Percentiles rank a stretch among this genome's conserved stretches.
Evolutionary conservation across 2,888 invertebrate species (phyloP).

Genomic region (Alcis repandata): DNA sequence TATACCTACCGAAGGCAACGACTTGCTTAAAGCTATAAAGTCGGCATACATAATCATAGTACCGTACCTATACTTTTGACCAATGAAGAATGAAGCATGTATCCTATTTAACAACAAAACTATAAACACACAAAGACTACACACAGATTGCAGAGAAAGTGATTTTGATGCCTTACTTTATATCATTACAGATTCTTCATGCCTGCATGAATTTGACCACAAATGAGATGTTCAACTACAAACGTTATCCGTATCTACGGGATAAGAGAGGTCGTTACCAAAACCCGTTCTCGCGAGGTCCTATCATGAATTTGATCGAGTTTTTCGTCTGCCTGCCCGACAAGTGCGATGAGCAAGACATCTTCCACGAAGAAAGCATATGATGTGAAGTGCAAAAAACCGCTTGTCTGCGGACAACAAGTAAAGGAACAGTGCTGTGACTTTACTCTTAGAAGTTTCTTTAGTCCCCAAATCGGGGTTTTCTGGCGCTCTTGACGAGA

Average conservation of each 20-base stretch:
- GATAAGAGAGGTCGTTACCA: constrained; percentile 95
- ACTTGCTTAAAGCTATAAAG: constrained; percentile 3
- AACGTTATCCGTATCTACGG: constrained; percentile 95
- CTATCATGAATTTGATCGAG: constrained; percentile 94
- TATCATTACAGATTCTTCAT: constrained; percentile 91
- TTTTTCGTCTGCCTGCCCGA: constrained; percentile 95
- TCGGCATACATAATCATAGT: neutral
- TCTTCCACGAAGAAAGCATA: constrained; percentile 88
- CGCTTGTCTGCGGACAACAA: constrained; percentile 42
- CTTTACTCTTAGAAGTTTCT: constrained; percentile 17
- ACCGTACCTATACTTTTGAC: neutral
- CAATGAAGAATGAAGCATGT: too few species aligned
- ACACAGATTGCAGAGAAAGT: too few species aligned
- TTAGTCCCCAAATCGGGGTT: constrained; percentile 2
- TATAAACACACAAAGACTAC: too few species aligned
- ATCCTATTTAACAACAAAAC: neutral
- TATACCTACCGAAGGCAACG: neutral
- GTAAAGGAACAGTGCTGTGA: constrained; percentile 47
- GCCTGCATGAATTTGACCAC: constrained; percentile 97
- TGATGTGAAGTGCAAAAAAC: constrained; percentile 65
- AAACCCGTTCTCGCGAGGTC: constrained; percentile 97
- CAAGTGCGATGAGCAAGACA: constrained; percentile 91
- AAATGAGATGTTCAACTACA: constrained; percentile 98
- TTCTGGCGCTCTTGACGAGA: neutral
- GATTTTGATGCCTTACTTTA: neutral